phyloP scores from a whole-genome alignment of 2,113 vertebrate genomes.

The Piliocolobus tephrosceles region DNA sequence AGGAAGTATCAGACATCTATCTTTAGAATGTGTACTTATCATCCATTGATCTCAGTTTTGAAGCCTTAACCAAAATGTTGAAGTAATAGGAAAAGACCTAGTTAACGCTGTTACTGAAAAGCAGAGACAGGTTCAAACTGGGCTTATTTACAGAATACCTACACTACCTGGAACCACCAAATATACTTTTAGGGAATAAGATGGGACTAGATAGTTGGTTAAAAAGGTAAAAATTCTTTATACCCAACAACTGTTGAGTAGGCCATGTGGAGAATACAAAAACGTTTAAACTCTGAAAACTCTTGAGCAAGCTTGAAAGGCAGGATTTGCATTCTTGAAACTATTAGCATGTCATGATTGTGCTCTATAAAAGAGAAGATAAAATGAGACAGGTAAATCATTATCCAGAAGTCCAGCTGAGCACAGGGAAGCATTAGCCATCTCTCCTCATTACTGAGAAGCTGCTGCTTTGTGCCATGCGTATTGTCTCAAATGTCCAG shows the following conservation, averaged over 20 bases:
- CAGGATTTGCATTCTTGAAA: neutral
- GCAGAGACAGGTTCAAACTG: neutral
- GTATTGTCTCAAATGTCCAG: neutral
- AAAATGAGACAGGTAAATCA: neutral
- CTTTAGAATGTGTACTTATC: neutral
- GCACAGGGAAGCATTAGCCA: neutral
- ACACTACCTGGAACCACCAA: neutral
- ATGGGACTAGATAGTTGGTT: neutral
- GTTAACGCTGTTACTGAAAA: neutral
- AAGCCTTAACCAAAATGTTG: neutral
- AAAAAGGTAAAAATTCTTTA: neutral
- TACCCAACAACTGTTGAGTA: neutral
- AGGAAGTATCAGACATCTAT: neutral
- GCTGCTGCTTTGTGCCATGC: neutral
- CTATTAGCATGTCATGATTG: neutral
- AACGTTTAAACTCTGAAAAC: neutral
- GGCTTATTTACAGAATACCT: neutral
- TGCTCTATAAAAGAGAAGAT: neutral
- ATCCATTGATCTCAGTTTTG: neutral
- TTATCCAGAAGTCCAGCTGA: neutral
- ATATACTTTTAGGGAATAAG: neutral
- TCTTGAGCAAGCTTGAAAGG: neutral
- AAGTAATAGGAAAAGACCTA: neutral
- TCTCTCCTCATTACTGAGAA: neutral
- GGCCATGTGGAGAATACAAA: neutral